phyloP scores from a whole-genome alignment of 2,888 invertebrate species.

The Trilocha varians region DNA sequence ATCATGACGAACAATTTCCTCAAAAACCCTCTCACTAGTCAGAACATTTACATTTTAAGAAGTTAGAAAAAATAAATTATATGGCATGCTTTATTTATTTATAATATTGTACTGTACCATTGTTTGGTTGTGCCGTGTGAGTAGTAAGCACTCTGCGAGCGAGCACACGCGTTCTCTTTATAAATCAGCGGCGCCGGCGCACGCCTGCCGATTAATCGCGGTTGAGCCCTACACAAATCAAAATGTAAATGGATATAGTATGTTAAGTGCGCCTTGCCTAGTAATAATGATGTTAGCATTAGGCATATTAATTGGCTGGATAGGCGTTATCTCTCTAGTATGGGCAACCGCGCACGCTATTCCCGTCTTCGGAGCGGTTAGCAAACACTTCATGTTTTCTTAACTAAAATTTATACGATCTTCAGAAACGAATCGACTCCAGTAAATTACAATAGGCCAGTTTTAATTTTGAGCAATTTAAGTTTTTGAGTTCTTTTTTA shows the following conservation, averaged over 20 bases:
- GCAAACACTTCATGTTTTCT: conserved; percentile 4
- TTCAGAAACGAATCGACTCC: neutral
- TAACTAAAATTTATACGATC: conserved; percentile 7
- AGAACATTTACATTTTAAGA: no score
- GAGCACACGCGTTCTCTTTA: conserved; percentile 27
- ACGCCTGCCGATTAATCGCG: conserved; percentile 65
- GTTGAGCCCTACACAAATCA: conserved; percentile 67
- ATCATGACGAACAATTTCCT: no score
- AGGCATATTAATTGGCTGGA: conserved; percentile 71
- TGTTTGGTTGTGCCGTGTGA: no score
- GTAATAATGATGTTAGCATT: conserved; percentile 75
- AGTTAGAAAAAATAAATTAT: no score
- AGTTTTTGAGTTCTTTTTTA: no score
- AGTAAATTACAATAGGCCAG: no score
- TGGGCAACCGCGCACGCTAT: conserved; percentile 45
- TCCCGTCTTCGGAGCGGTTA: conserved; percentile 26
- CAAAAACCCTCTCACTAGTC: no score
- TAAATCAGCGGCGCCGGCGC: conserved; percentile 60
- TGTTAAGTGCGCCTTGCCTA: conserved; percentile 66
- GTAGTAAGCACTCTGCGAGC: conserved; percentile 7
- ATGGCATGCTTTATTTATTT: no score
- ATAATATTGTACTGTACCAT: no score
- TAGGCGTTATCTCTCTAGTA: conserved; percentile 57
- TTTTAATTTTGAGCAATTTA: no score
- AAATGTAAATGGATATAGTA: conserved; percentile 72